phyloP scores from a whole-genome alignment of 2,797 vertebrate species.

The Choloepus didactylus region DNA sequence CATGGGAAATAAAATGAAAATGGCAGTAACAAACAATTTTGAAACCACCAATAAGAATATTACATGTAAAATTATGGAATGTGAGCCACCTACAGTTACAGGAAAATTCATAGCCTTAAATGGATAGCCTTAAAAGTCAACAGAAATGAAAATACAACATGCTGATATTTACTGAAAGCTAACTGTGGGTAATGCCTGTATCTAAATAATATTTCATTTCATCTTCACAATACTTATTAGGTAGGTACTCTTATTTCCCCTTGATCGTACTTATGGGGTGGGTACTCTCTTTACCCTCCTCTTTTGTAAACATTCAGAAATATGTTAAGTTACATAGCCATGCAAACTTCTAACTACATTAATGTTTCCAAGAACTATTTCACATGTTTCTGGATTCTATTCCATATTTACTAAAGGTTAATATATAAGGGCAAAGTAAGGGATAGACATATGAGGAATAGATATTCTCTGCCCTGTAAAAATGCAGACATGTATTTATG shows the following conservation, averaged over 20 bases:
- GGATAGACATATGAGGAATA: neutral
- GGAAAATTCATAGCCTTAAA: neutral
- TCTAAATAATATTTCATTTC: neutral
- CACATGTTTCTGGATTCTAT: slow-evolving; percentile 44
- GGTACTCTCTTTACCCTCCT: no score
- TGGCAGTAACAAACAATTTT: neutral
- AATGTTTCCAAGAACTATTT: slow-evolving; percentile 64
- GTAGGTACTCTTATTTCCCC: neutral
- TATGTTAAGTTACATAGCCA: neutral
- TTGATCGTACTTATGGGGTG: neutral
- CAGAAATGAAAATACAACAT: neutral
- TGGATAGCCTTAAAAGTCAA: neutral
- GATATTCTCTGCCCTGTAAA: slow-evolving; percentile 44
- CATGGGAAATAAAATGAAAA: neutral
- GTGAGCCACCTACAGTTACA: neutral
- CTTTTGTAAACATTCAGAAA: neutral
- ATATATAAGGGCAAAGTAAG: neutral
- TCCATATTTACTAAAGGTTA: slow-evolving; percentile 6
- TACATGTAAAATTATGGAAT: neutral
- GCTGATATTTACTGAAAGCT: neutral
- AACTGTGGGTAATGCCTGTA: neutral
- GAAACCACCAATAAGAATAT: neutral
- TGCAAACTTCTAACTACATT: neutral
- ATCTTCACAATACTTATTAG: neutral
- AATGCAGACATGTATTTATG: neutral